Percentiles rank a stretch among this genome's conserved stretches.
Conservation (phyloP, 1,140 invertebrate genomes). For the Dinothrombium tinctorium region DNA sequence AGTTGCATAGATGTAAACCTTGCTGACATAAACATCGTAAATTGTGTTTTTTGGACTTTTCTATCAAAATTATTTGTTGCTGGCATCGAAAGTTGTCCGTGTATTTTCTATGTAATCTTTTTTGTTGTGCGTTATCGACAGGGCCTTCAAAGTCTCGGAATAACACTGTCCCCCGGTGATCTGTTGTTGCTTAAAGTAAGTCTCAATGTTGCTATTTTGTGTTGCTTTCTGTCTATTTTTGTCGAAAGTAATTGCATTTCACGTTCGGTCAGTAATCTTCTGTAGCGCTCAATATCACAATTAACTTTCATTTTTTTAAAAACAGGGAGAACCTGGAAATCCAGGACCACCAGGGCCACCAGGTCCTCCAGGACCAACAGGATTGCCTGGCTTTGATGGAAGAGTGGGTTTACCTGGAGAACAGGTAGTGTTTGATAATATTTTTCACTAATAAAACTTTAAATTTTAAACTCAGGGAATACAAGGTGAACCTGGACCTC, state of each 20-base stretch:
- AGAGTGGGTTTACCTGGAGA: conserved; percentile 21
- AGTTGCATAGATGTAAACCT: too few relatives aligned
- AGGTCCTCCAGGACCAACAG: conserved; percentile 44
- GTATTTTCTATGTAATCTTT: too few relatives aligned
- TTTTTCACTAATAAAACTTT: too few relatives aligned
- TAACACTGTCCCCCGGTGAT: conserved; percentile 17
- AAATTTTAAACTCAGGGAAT: conserved; percentile 5
- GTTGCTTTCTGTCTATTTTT: neutral
- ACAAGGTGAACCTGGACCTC: conserved; percentile 11
- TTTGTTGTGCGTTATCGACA: too few relatives aligned
- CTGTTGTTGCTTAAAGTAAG: conserved; percentile 16
- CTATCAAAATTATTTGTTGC: too few relatives aligned
- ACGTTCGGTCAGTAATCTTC: neutral
- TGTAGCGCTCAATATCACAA: neutral
- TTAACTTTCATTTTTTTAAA: neutral
- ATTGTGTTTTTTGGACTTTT: too few relatives aligned
- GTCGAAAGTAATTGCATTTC: neutral
- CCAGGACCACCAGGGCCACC: conserved; percentile 35
- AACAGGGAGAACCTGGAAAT: conserved; percentile 63
- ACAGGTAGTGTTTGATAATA: too few relatives aligned
- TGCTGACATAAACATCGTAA: too few relatives aligned
- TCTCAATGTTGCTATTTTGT: neutral
- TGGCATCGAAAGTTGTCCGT: too few relatives aligned
- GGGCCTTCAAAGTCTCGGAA: conserved; percentile 16
- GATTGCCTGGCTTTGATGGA: conserved; percentile 59